Conservation (phyloP, 2,797 vertebrate genomes). For the Cheirogaleus major region DNA sequence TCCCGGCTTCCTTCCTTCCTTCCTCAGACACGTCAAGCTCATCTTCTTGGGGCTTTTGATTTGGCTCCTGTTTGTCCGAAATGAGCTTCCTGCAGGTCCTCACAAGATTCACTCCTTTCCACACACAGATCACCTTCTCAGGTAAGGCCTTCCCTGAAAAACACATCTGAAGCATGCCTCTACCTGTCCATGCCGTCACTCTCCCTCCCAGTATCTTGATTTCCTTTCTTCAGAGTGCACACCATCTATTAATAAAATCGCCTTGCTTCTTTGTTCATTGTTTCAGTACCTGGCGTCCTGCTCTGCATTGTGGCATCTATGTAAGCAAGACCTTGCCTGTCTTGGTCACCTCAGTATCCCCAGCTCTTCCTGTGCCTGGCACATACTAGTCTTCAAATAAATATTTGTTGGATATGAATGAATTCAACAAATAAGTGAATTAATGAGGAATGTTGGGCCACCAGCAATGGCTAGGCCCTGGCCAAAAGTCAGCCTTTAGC, state of each 20-base stretch:
- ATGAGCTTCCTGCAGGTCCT: background rate
- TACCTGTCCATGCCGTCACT: background rate
- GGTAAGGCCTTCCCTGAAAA: background rate
- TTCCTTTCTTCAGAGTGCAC: background rate
- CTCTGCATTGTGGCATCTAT: background rate
- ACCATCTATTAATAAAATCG: background rate
- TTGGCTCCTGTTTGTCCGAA: background rate
- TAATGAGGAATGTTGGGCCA: background rate
- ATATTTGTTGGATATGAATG: background rate
- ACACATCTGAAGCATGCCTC: background rate
- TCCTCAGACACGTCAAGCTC: background rate
- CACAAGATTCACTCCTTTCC: background rate
- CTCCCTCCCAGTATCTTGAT: background rate
- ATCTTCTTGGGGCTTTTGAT: background rate
- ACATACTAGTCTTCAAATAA: background rate
- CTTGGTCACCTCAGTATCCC: background rate
- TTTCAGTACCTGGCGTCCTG: too few relatives aligned
- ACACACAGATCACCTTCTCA: background rate
- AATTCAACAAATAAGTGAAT: background rate
- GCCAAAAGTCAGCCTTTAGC: background rate
- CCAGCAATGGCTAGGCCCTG: background rate
- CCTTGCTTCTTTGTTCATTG: background rate
- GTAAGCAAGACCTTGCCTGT: background rate
- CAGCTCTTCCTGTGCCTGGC: background rate
- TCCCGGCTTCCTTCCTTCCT: background rate